Base-by-base conservation (phyloP, 2,113 vertebrate species). In the Sapajus apella region DNA sequence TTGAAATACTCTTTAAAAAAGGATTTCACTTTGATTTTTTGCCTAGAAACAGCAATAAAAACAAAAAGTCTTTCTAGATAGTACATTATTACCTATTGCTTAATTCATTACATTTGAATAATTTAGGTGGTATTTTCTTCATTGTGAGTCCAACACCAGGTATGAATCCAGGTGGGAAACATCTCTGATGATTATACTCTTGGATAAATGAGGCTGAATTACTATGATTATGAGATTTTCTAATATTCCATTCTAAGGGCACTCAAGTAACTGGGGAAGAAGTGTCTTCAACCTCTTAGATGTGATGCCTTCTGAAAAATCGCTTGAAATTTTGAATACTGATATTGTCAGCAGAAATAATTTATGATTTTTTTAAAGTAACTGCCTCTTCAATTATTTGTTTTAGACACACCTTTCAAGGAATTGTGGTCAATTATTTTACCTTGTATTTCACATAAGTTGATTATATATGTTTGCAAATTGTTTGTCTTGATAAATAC, bases 231-330 rank as follows among this genome's bases (percentile, higher is more conserved):
- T 61, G 18, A 81, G 27, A 27, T 68, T 68, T 68, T 68, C 16
- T 72, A 8, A 40, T 81, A 35, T 64, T 91, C 18, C 23, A 35
- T 40, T 70, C n/a, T 73, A 79, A 90, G 30, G 25, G 32, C 45
- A 55, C 50, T 76, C 27, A 50, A 70, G 40, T 70, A 89, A n/a
- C 43, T 82, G 16, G 21, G 45, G 45, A 72, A 95, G 32, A 52
- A 85, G 14, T 55, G 89, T 58, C 76, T 90, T 90, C 58, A 83
- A 56, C 7, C 8, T 95, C 61, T 66, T 66, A 87, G 8, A 66
- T 86, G 14, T 25, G 73, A 40, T 82, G 30, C 75, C 72, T 90
- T 73, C 85, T 89, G 37, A 95, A 96, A 50, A 91, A 40, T 87
- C 66, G 40, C 56, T 37, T 88, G 40, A 32, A 81, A 82, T 80